phyloP scores from a whole-genome alignment of 2,113 vertebrate species.

The Aegithalos caudatus region DNA sequence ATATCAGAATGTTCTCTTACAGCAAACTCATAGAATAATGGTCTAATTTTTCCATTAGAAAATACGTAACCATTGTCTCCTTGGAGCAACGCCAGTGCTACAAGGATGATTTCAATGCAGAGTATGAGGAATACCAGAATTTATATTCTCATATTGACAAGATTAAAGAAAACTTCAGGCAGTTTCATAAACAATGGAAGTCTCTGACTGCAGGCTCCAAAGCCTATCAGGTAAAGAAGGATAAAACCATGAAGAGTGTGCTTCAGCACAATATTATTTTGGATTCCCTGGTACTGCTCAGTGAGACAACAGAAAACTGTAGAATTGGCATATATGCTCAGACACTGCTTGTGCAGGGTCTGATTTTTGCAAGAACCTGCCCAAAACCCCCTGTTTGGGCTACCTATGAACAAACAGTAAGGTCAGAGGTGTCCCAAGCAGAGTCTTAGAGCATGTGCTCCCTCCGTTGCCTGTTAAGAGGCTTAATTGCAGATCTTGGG shows the following conservation, averaged over 20 bases:
- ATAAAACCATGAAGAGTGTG: neutral
- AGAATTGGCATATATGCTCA: neutral
- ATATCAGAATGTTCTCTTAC: neutral
- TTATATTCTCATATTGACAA: neutral
- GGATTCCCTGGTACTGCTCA: neutral
- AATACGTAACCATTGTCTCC: conserved; percentile 81
- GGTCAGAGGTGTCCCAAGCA: neutral
- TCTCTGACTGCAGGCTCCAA: no score
- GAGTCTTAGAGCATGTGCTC: neutral
- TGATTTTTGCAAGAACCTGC: neutral
- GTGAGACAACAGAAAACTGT: neutral
- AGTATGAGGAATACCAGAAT: neutral
- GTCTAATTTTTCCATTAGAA: conserved; percentile 62
- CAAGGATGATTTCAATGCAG: neutral
- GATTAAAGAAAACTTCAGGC: neutral
- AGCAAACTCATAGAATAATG: neutral
- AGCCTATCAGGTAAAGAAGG: neutral
- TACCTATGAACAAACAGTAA: neutral
- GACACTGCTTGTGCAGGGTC: neutral
- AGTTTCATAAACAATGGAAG: no score
- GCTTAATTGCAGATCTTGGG: neutral
- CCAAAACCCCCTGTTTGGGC: neutral
- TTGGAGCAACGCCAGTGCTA: neutral
- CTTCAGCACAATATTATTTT: neutral
- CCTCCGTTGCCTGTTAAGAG: neutral